Conservation (phyloP, 2,888 invertebrate species). For the Diachrysia chrysitis region DNA sequence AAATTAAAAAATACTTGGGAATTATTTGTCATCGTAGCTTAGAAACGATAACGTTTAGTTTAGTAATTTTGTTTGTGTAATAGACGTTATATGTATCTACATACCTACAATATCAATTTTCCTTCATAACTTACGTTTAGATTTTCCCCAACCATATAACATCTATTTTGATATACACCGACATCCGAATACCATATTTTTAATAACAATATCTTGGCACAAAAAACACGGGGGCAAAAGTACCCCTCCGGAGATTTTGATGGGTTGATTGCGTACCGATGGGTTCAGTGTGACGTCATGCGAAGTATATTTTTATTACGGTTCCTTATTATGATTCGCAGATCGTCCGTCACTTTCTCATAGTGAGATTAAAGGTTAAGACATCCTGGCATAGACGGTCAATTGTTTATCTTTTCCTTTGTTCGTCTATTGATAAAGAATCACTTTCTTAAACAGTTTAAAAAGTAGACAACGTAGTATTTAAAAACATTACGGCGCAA, state of each 20-base stretch:
- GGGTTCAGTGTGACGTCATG: conserved; percentile 41
- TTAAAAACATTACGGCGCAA: no score
- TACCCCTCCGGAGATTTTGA: conserved; percentile 34
- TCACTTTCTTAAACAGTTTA: no score
- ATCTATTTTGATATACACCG: neutral
- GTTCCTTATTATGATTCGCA: conserved; percentile 34
- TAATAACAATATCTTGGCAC: conserved; percentile 27
- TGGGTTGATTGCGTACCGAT: conserved; percentile 53
- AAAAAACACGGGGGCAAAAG: conserved; percentile 34
- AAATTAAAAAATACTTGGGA: no score
- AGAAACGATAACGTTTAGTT: no score
- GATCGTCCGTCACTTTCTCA: conserved; percentile 17
- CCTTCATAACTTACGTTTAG: neutral
- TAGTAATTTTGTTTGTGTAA: no score
- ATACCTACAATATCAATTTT: neutral
- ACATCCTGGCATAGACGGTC: no score
- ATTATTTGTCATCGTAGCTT: no score
- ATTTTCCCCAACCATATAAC: neutral
- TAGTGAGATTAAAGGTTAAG: conserved; percentile 13
- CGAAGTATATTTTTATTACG: conserved; percentile 53
- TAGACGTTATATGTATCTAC: no score
- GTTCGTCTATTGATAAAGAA: no score
- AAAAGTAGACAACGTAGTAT: no score
- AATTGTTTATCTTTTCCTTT: no score
- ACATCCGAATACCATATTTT: conserved; percentile 26